These are phyloP conservation scores for Lepidurus arcticus DNA, from an alignment of 1,140 invertebrate species.

Conservation along the genomic window DNA sequence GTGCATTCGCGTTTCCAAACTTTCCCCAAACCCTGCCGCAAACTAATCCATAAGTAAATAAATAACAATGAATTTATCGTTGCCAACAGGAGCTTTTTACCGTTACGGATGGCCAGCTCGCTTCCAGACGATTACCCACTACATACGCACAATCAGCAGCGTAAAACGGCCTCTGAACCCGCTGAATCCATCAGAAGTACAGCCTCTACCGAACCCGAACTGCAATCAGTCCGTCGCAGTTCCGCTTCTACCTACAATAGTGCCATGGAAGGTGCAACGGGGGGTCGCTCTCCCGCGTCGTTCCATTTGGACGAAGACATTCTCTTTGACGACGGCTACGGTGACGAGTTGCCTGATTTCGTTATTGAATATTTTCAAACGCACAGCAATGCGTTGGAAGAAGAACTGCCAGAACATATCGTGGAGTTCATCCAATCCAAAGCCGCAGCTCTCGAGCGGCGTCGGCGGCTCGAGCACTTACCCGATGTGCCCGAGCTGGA, in stretches of 20 bases:
- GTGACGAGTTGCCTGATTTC: constrained; percentile 30
- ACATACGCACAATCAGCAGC: background rate
- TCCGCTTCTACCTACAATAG: background rate
- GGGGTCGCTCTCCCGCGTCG: background rate
- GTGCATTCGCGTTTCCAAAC: background rate
- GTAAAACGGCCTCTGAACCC: background rate
- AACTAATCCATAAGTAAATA: background rate
- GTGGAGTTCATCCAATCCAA: constrained; percentile 31
- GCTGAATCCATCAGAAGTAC: background rate
- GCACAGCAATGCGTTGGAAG: constrained; percentile 24
- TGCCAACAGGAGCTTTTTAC: background rate
- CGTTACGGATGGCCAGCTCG: background rate
- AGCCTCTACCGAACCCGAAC: background rate
- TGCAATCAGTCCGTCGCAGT: constrained; percentile 2
- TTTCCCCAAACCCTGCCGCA: background rate
- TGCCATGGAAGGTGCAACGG: constrained; percentile 27
- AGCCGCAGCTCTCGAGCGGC: constrained; percentile 27
- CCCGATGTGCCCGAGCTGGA: background rate
- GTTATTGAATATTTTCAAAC: constrained; percentile 30
- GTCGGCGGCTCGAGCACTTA: background rate
- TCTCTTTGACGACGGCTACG: constrained; percentile 24
- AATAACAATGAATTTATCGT: no score
- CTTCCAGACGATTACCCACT: background rate
- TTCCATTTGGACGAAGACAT: constrained; percentile 24
- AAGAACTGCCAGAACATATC: constrained; percentile 30